Base-by-base conservation (phyloP, 2,113 vertebrate genomes). In the Plectropomus leopardus region DNA sequence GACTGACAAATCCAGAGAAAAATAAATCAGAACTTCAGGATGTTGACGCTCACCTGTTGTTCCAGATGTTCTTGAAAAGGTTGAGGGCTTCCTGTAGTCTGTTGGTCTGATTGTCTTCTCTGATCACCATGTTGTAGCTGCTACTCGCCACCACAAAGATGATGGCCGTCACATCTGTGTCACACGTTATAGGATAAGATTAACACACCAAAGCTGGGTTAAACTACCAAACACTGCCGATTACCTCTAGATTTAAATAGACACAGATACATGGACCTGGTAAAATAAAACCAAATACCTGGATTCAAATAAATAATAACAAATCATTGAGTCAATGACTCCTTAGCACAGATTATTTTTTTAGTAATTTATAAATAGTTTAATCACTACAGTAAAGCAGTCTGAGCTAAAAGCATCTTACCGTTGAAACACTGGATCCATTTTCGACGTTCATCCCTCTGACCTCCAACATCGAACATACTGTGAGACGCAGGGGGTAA, bases 371-470 rank as follows among this genome's bases (percentile, higher is more conserved):
- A 48, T 36, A n/a, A 59, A 45, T 28, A 24, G 15, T 50, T 28
- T 57, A 0, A 28, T 44, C 3, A 64, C 9, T 61, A 65, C 17
- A 58, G 60, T 32, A 16, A 59, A 61, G n/a, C 28, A 26, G 55
- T 72, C 34, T 1, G 3, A 44, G 2, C 13, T n/a, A 51, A 14
- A 48, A 50, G n/a, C 23, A 30, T 14, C 93, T 1, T 95, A 98
- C 98, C 98, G 61, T 99, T 99, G 95, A 99, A 99, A 96, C 98
- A 99, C 84, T 99, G 98, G 94, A 99, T 99, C 98, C 98, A 99
- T 91, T 99, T 99, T 76, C 98, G 96, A 86, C 98, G 97, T 70
- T 99, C 98, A 24, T 99, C 98, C 73, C 98, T 95, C 92, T 99
- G 98, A 74, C 98, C 98, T 7, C 98, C 98, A 79, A 99, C 98